These are phyloP conservation scores for Miichthys miiuy DNA, from an alignment of 2,797 vertebrate species.

Conservation along the genomic window DNA sequence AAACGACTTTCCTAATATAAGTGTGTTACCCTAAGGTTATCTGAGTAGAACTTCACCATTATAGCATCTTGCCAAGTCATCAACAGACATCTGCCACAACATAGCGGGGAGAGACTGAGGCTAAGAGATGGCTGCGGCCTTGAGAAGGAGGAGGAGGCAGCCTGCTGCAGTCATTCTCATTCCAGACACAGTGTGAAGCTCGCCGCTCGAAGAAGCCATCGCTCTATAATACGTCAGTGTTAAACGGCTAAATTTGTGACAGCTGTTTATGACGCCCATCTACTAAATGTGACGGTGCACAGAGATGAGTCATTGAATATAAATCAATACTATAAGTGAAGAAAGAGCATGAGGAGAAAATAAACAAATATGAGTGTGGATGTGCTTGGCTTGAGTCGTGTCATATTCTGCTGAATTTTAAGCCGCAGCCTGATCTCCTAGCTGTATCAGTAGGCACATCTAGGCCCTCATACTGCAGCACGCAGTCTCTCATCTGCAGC, in stretches of 20 bases:
- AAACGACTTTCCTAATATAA: conserved; percentile 25
- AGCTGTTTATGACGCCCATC: conserved; percentile 69
- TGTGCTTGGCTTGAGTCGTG: conserved; percentile 9
- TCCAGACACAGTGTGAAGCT: conserved; percentile 31
- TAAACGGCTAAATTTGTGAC: conserved; percentile 64
- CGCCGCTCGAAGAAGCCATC: conserved; percentile 18
- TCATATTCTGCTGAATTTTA: conserved; percentile 35
- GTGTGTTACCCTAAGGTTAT: conserved; percentile 45
- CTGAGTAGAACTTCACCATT: conserved; percentile 38
- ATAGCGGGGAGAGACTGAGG: conserved; percentile 35
- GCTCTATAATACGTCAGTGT: conserved; percentile 55
- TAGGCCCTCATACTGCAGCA: background rate
- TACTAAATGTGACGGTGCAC: conserved; percentile 47
- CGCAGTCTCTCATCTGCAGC: conserved; percentile 19
- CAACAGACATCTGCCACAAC: conserved; percentile 66
- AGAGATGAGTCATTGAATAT: conserved; percentile 47
- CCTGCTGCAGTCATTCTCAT: conserved; percentile 49
- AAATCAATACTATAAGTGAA: conserved; percentile 52
- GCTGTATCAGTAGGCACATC: conserved; percentile 26
- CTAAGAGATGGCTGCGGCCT: conserved; percentile 60
- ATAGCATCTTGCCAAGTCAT: conserved; percentile 58
- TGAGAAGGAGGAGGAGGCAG: conserved; percentile 35
- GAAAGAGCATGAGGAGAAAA: conserved; percentile 10
- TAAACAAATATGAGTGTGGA: conserved; percentile 16
- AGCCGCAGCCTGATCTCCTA: conserved; percentile 33